These are phyloP conservation scores for Andinoacara biseriatus DNA, from an alignment of 2,113 vertebrate genomes.

Conservation along the genomic window DNA sequence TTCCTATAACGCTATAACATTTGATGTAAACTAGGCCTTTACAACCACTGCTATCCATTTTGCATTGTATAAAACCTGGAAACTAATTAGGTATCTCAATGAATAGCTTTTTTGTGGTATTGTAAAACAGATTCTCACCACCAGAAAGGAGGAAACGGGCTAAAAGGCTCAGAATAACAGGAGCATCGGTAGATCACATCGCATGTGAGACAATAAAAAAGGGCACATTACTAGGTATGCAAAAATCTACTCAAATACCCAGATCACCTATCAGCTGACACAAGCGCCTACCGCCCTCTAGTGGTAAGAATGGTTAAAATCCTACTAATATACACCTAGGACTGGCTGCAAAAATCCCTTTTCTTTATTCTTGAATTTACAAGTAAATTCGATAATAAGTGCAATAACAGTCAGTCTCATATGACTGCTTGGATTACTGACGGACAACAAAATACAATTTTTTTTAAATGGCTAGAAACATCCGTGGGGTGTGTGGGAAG, in stretches of 20 bases:
- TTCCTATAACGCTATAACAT: neutral
- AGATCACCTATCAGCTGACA: neutral
- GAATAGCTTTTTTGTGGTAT: neutral
- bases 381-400: neutral
- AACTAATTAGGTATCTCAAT: neutral
- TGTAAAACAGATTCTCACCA: neutral
- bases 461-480: too few species aligned
- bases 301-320: neutral
- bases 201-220: neutral
- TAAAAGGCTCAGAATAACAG: neutral
- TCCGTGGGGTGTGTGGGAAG: neutral
- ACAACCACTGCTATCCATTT: neutral
- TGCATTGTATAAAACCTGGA: neutral
- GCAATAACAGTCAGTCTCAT: neutral
- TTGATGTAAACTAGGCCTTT: neutral
- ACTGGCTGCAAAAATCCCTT: neutral
- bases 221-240: neutral
- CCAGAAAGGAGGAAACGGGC: neutral
- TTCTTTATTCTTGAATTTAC: neutral
- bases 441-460: too few species aligned
- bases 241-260: neutral
- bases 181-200: neutral
- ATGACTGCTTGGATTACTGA: neutral
- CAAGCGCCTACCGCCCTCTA: neutral
- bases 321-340: neutral